phyloP scores from a whole-genome alignment of 2,113 vertebrate genomes.

The Megaceryle maxima region DNA sequence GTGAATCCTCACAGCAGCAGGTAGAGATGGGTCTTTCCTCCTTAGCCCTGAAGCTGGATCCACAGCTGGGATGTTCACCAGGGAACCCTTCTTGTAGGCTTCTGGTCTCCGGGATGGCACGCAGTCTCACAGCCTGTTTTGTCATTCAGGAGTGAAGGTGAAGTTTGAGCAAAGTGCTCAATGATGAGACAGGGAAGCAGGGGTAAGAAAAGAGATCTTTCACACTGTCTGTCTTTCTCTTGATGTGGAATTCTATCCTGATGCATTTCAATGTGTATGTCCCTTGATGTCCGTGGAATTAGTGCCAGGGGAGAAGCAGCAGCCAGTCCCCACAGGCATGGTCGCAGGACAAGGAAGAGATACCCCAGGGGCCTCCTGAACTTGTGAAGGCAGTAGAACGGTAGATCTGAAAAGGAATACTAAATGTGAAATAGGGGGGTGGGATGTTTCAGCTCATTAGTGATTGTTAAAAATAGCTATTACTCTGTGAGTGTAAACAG shows the following conservation, averaged over 20 bases:
- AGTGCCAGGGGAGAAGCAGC: not conserved
- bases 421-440: not conserved
- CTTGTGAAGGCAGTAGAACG: not conserved
- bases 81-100: not conserved
- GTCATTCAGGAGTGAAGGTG: not conserved
- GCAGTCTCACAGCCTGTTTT: not conserved
- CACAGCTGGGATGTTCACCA: not conserved
- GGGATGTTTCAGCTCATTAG: conserved; percentile 9
- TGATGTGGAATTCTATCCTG: not conserved
- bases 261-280: not conserved
- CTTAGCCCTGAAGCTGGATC: not conserved
- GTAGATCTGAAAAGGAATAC: not conserved
- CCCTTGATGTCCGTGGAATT: not conserved
- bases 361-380: not conserved
- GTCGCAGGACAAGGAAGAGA: not conserved
- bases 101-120: not conserved
- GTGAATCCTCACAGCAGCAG: not conserved
- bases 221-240: not conserved
- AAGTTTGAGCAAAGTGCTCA: not conserved
- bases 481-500: not conserved
- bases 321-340: not conserved
- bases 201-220: not conserved
- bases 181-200: not conserved
- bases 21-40: not conserved
- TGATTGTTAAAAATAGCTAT: conserved; percentile 25